Conservation (phyloP, 2,113 vertebrate genomes). For the Peromyscus maniculatus region DNA sequence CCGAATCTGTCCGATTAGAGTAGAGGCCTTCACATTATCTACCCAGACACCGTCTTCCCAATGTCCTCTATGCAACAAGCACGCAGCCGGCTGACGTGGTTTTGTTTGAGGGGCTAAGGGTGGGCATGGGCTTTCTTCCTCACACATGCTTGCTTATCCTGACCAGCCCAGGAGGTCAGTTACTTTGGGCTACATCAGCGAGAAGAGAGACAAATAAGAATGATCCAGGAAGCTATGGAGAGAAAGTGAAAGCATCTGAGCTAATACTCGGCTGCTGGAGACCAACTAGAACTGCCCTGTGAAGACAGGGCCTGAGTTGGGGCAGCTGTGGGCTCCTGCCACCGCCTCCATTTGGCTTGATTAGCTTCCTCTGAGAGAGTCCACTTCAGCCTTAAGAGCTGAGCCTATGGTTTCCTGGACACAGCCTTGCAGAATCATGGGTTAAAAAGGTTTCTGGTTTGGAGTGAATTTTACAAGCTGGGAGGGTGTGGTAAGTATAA, state of each 20-base stretch:
- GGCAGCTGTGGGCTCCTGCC: background rate
- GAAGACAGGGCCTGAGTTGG: background rate
- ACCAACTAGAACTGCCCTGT: background rate
- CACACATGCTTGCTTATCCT: background rate
- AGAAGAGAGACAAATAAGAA: background rate
- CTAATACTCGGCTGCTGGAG: background rate
- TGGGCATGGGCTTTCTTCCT: background rate
- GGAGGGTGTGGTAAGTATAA: background rate
- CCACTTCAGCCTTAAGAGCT: background rate
- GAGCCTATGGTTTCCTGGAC: background rate
- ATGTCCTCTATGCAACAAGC: background rate
- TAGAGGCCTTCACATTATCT: background rate
- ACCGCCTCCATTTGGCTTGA: background rate
- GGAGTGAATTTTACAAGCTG: conserved; percentile 32
- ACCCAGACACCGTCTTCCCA: background rate
- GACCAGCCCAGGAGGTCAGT: background rate
- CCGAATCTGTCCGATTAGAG: background rate
- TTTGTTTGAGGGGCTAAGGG: background rate
- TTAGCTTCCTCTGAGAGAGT: background rate
- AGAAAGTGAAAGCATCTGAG: background rate
- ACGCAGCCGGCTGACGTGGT: background rate
- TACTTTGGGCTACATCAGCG: background rate
- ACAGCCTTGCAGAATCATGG: background rate
- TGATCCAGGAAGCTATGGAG: background rate
- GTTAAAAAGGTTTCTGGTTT: background rate